phyloP scores from a whole-genome alignment of 2,797 vertebrate genomes.

The Diplodus sargus region DNA sequence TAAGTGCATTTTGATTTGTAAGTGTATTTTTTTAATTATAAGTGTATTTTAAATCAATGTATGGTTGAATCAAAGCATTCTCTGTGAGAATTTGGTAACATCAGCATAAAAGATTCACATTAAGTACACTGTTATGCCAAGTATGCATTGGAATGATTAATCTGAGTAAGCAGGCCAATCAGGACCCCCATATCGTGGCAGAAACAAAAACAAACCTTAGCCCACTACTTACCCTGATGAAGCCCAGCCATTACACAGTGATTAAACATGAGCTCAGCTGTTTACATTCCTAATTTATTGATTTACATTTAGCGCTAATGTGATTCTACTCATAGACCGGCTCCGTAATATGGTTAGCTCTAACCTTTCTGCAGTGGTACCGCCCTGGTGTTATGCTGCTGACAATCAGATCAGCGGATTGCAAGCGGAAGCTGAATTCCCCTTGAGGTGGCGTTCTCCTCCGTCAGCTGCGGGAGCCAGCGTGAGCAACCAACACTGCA shows the following conservation, averaged over 20 bases:
- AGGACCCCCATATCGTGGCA: background rate
- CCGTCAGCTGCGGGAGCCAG: background rate
- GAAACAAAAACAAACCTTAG: background rate
- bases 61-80: background rate
- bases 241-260: conserved; percentile 48
- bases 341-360: conserved; percentile 6
- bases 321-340: conserved; percentile 13
- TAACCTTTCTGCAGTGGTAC: conserved; percentile 18
- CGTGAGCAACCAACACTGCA: background rate
- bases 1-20: background rate
- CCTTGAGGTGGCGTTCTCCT: too few species aligned
- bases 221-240: conserved; percentile 51
- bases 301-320: conserved; percentile 57
- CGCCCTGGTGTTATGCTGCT: conserved; percentile 2
- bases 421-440: background rate
- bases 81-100: background rate
- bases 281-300: conserved; percentile 58
- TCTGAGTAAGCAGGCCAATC: conserved; percentile 27
- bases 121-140: background rate
- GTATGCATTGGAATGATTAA: conserved; percentile 26
- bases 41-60: background rate
- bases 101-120: background rate
- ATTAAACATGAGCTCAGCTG: conserved; percentile 61
- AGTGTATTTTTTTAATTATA: background rate
- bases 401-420: conserved; percentile 19